These are phyloP conservation scores for Drosophila kohkoa DNA, from an alignment of 1,140 invertebrate genomes.

Conservation along the genomic window DNA sequence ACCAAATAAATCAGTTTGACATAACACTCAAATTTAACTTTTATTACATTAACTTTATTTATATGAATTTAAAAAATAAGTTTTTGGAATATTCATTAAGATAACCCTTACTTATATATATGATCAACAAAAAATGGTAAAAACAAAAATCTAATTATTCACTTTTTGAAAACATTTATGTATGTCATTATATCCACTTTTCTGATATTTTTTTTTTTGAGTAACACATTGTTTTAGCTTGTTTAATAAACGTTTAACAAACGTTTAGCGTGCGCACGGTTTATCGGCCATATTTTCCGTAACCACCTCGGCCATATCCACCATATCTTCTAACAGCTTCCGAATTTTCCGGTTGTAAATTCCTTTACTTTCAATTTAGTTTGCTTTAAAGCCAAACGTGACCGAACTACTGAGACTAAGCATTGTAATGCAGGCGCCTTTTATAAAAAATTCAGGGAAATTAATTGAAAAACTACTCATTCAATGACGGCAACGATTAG, in stretches of 20 bases:
- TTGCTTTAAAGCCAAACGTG: not conserved
- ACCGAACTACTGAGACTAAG: constrained; percentile 4
- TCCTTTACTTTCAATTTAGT: not conserved
- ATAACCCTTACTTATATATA: too few species aligned
- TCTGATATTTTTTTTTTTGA: not conserved
- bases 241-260: too few species aligned
- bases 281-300: constrained; percentile 11
- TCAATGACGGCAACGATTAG: not conserved
- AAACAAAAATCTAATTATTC: not conserved
- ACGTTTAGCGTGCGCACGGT: too few species aligned
- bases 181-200: not conserved
- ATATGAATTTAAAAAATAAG: too few species aligned
- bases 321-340: constrained; percentile 8
- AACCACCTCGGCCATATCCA: not conserved
- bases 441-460: constrained; percentile 36
- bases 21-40: too few species aligned
- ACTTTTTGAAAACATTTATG: not conserved
- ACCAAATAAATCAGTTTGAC: too few species aligned
- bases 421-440: constrained; percentile 19
- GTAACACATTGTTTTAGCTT: too few species aligned
- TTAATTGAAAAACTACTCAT: constrained; percentile 19
- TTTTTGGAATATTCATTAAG: too few species aligned
- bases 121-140: too few species aligned
- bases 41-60: too few species aligned
- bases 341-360: not conserved